phyloP scores from a whole-genome alignment of 2,888 invertebrate genomes.

The Ceraclea dissimilis region DNA sequence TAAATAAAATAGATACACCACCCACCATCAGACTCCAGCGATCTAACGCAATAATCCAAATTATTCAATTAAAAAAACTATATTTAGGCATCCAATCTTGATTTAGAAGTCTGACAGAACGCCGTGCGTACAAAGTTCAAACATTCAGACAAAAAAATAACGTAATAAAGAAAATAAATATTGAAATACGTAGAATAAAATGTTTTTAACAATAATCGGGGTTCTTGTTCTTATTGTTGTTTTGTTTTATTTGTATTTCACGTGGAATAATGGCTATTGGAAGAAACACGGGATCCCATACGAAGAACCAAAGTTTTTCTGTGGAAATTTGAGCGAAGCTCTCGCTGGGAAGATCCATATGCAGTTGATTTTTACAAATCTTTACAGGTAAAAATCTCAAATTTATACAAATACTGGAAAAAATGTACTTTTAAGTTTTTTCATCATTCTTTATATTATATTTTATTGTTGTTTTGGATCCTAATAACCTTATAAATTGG shows the following conservation, averaged over 20 bases:
- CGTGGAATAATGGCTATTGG: slow-evolving; percentile 27
- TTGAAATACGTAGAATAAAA: too few relatives aligned
- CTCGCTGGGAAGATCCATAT: slow-evolving; percentile 28
- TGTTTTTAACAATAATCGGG: neutral
- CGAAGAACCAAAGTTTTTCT: slow-evolving; percentile 27
- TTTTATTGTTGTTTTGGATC: neutral
- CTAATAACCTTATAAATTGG: too few relatives aligned
- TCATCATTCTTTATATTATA: neutral
- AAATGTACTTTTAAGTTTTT: neutral
- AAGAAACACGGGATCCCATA: slow-evolving; percentile 28
- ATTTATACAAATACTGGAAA: neutral
- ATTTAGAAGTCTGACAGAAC: too few relatives aligned
- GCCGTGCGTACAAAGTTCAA: too few relatives aligned
- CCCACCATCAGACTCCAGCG: too few relatives aligned
- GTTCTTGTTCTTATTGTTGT: neutral
- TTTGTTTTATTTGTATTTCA: slow-evolving; percentile 10
- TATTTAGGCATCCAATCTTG: too few relatives aligned
- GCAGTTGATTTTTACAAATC: slow-evolving; percentile 28
- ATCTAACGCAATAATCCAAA: too few relatives aligned
- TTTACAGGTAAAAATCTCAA: slow-evolving; percentile 30
- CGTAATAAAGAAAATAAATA: too few relatives aligned
- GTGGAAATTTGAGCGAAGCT: slow-evolving; percentile 29
- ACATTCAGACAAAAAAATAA: too few relatives aligned
- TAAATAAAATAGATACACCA: too few relatives aligned
- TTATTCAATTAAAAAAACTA: too few relatives aligned